Conservation (phyloP, 2,888 invertebrate species). For the Sphecodes monilicornis region DNA sequence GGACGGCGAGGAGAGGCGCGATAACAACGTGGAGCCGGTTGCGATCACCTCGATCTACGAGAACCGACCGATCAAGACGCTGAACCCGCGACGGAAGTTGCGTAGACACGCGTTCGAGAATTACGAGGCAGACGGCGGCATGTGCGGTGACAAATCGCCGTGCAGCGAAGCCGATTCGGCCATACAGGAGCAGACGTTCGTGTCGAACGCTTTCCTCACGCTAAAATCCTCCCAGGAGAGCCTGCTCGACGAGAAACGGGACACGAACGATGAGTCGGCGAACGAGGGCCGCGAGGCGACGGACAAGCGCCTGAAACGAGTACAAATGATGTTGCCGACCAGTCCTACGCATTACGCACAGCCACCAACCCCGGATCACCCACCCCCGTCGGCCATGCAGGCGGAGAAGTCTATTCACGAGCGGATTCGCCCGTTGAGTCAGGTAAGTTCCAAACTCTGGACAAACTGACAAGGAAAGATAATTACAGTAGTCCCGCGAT, state of each 20-base stretch:
- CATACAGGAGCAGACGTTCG: conserved; percentile 83
- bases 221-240: conserved; percentile 87
- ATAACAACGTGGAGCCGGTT: conserved; percentile 87
- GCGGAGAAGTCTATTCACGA: conserved; percentile 96
- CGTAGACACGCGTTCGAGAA: conserved; percentile 88
- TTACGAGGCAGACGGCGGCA: conserved; percentile 86
- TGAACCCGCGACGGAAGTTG: conserved; percentile 90
- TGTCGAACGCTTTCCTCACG: conserved; percentile 86
- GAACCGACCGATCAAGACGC: conserved; percentile 89
- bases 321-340: conserved; percentile 87
- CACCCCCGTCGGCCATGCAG: conserved; percentile 95
- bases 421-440: conserved; percentile 94
- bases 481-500: too few relatives aligned
- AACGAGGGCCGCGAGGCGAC: conserved; percentile 76
- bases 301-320: conserved; percentile 81
- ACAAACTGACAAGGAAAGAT: background rate
- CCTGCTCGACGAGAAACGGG: conserved; percentile 86
- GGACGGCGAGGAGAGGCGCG: conserved; percentile 80
- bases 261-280: conserved; percentile 84
- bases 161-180: conserved; percentile 78
- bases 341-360: conserved; percentile 96
- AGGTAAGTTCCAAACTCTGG: conserved; percentile 88
- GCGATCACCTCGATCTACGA: conserved; percentile 91
- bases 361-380: conserved; percentile 97
- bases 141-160: conserved; percentile 85